Evolutionary conservation across 2,888 invertebrate species (phyloP).

Genomic region (Clistopyga incitator): DNA sequence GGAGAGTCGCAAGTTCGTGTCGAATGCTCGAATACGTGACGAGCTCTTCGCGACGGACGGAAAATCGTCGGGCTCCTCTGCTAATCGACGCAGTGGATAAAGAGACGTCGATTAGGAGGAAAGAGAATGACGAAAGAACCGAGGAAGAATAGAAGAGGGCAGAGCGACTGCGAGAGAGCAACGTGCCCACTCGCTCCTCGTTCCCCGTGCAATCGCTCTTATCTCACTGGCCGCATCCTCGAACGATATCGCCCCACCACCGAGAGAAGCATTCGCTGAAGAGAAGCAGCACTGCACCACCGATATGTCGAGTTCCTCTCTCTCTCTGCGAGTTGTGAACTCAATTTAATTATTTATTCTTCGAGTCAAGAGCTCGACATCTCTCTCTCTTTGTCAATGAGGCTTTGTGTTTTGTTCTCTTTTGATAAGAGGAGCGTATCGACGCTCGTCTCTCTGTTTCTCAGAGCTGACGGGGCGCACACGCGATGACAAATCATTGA

Average conservation of each 20-base stretch:
- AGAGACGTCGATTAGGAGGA: slow-evolving; percentile 11
- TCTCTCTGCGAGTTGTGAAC: slow-evolving; percentile 12
- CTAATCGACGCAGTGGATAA: not conserved
- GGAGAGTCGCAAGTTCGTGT: not conserved
- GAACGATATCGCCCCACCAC: slow-evolving; percentile 48
- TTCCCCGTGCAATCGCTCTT: slow-evolving; percentile 41
- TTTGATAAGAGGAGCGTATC: slow-evolving; percentile 48
- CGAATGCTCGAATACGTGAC: slow-evolving; percentile 25
- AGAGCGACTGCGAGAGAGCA: slow-evolving; percentile 60
- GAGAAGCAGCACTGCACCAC: slow-evolving; percentile 30
- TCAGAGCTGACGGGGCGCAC: slow-evolving; percentile 14
- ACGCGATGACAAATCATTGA: slow-evolving; percentile 52
- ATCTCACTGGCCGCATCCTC: slow-evolving; percentile 64
- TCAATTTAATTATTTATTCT: slow-evolving; percentile 14
- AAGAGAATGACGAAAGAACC: slow-evolving; percentile 8
- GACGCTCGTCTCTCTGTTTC: not conserved
- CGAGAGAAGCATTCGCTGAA: not conserved
- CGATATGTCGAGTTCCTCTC: slow-evolving; percentile 27
- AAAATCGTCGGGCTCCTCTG: not conserved
- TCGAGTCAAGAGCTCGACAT: not conserved
- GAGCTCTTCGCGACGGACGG: not conserved
- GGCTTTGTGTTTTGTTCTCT: slow-evolving; percentile 16
- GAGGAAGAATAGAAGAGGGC: slow-evolving; percentile 23
- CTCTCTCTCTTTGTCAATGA: slow-evolving; percentile 10
- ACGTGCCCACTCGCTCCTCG: slow-evolving; percentile 43